A percentile compares a stretch with the other conserved stretches of the same genome.
Evolutionary conservation across 2,888 invertebrate species (phyloP).

Genomic region (Nomada ferruginata): DNA sequence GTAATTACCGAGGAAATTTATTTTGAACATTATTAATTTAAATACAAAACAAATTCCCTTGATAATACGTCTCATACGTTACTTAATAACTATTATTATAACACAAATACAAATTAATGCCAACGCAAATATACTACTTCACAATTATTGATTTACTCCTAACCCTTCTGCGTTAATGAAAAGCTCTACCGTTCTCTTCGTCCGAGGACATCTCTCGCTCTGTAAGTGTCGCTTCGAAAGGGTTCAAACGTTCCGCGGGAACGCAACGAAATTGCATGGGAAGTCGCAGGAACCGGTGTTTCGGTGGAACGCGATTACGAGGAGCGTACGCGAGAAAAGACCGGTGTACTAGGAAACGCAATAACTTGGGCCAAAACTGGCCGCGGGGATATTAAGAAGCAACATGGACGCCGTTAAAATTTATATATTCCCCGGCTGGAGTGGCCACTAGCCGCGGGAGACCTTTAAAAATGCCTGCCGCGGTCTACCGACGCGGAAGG

Average conservation of each 20-base stretch:
- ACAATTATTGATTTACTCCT: no score
- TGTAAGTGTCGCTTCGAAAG: no score
- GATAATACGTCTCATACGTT: no score
- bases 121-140: neutral
- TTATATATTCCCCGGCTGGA: slow-evolving; percentile 50
- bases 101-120: neutral
- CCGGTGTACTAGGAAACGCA: slow-evolving; percentile 79
- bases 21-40: no score
- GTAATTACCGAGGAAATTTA: no score
- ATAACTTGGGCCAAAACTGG: slow-evolving; percentile 74
- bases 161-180: no score
- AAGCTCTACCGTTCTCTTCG: no score
- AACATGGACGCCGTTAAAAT: slow-evolving; percentile 62
- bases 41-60: no score
- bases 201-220: no score
- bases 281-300: no score
- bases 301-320: neutral
- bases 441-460: slow-evolving; percentile 12
- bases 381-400: slow-evolving; percentile 59
- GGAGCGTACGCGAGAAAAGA: neutral
- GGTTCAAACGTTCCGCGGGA: neutral
- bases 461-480: neutral
- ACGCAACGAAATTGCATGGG: neutral
- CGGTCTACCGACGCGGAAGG: neutral
- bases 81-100: no score